Evolutionary conservation across 2,797 vertebrate species (phyloP), one percentile per base, ranked within the genome.

Genomic region (Rhodeus uyekii): DNA sequence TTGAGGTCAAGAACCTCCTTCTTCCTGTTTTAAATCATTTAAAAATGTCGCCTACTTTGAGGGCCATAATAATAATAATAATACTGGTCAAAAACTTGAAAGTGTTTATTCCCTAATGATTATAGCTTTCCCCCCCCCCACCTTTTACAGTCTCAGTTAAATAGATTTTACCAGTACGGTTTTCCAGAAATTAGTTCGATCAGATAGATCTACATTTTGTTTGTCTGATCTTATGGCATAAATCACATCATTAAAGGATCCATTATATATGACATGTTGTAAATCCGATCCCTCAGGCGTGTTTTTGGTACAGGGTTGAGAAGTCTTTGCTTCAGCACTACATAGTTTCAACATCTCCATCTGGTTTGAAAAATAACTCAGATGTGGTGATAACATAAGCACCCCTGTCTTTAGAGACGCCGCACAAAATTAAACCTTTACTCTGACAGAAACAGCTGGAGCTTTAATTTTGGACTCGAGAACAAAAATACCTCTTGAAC

Each of bases 391-490:
- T 71, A 71, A 63, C 63, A 68, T 24, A 84, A 72, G 36, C 29
- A 38, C 61, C 74, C 44, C 78, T 50, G 36, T 78, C 19, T 81
- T 86, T 78, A 68, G 36, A 12, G 44, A 60, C 12, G 39, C n/a
- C 22, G 1, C 24, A 0, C 68, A 58, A 81, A 86, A 83, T 83
- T 63, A 36, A 83, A 84, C 60, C 82, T 72, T 72, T 83, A 18
- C 29, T 55, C n/a, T 36, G 3, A 63, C 19, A 84, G 34, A 78
- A 86, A 81, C 85, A 84, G 78, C 82, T 86, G 85, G 72, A 58
- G 55, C 55, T 50, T n/a, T 29, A 73, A 48, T 48, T 48, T 73
- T 8, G 34, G 29, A 72, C 53, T 34, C 1, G 1, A 76, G 74
- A 16, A 44, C 55, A 46, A 24, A 63, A 61, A 34, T 14, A 48